Evolutionary conservation across 1,140 invertebrate species (phyloP).

Genomic region (Augochlora pura): DNA sequence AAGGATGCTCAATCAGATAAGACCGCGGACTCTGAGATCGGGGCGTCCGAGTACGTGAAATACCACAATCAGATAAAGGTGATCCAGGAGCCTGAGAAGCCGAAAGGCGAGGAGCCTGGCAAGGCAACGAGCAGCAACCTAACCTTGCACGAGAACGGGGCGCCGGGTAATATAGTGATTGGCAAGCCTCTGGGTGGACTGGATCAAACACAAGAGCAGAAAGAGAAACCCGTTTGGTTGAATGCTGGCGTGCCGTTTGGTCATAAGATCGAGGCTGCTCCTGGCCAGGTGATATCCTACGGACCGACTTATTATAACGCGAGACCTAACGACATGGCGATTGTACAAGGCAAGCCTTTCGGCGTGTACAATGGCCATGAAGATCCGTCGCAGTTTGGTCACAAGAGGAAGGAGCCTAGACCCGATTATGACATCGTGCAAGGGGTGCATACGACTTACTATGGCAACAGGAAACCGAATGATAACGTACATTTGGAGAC

Average conservation of each 20-base stretch:
- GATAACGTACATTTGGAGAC: constrained; percentile 22
- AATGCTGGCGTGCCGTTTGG: constrained; percentile 23
- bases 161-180: constrained; percentile 47
- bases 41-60: constrained; percentile 73
- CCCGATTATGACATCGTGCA: constrained; percentile 66
- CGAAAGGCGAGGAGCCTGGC: not conserved
- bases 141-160: constrained; percentile 43
- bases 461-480: constrained; percentile 20
- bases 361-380: constrained; percentile 63
- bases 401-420: constrained; percentile 48
- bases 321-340: constrained; percentile 61
- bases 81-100: not conserved
- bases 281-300: constrained; percentile 22
- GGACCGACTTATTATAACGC: constrained; percentile 30
- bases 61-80: constrained; percentile 38
- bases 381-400: constrained; percentile 53
- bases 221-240: constrained; percentile 31
- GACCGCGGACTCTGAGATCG: constrained; percentile 68
- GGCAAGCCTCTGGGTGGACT: constrained; percentile 52
- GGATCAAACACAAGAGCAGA: constrained; percentile 39
- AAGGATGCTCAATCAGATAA: constrained; percentile 54
- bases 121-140: constrained; percentile 9
- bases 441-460: constrained; percentile 56
- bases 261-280: constrained; percentile 1
- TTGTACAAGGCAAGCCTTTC: constrained; percentile 70